Percentiles rank a stretch among this genome's conserved stretches.
Conservation (phyloP, 2,113 vertebrate species). For the Oreochromis niloticus region DNA sequence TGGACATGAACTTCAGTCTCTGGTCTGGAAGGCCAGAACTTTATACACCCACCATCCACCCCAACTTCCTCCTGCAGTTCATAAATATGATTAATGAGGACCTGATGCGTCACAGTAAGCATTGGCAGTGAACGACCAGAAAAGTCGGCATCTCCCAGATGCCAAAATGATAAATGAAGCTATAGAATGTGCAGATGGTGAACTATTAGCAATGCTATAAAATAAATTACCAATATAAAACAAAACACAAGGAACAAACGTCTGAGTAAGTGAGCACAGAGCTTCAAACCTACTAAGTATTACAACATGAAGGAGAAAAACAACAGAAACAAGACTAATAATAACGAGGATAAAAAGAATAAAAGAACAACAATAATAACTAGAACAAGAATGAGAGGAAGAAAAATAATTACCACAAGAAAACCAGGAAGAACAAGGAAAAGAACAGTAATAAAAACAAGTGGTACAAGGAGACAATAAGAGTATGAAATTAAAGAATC, state of each 20-base stretch:
- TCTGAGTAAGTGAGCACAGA: background rate
- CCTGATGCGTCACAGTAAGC: background rate
- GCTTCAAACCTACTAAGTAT: background rate
- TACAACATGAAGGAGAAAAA: background rate
- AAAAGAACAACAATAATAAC: background rate
- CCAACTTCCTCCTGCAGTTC: background rate
- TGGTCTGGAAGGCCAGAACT: background rate
- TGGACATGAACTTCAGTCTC: background rate
- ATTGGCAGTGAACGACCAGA: background rate
- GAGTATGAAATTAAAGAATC: background rate
- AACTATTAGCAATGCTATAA: background rate
- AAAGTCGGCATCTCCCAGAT: background rate
- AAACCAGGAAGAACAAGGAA: background rate
- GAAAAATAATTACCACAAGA: background rate
- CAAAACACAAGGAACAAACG: background rate
- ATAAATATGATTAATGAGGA: background rate
- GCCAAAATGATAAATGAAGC: background rate
- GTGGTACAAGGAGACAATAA: background rate
- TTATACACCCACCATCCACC: background rate
- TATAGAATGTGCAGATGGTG: background rate
- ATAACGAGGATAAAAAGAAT: background rate
- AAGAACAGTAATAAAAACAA: background rate
- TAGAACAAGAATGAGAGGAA: background rate
- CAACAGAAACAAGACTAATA: background rate
- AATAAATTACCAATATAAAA: background rate